A percentile compares a stretch with the other conserved stretches of the same genome.
Evolutionary conservation across 2,113 vertebrate genomes (phyloP).

Genomic region (Cettia cetti): DNA sequence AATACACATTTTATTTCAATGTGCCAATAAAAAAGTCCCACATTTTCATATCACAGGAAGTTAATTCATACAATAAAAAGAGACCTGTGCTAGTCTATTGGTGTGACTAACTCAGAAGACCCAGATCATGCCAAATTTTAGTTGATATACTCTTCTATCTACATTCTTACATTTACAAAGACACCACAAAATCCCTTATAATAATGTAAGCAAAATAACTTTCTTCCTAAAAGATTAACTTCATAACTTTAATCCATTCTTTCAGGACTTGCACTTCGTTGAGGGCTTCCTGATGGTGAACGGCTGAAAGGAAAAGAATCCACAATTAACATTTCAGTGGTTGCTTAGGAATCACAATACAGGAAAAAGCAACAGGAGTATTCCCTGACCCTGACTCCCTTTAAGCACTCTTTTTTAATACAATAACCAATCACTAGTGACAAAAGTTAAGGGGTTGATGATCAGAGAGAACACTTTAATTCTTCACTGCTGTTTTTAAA

Average conservation of each 20-base stretch:
- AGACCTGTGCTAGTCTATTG: conserved; percentile 77
- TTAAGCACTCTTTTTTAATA: neutral
- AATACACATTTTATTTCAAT: conserved; percentile 82
- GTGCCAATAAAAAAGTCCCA: conserved; percentile 81
- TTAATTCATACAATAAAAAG: conserved; percentile 78
- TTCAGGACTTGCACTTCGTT: conserved; percentile 82
- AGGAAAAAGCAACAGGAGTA: neutral
- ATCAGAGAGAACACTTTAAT: neutral
- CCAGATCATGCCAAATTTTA: conserved; percentile 74
- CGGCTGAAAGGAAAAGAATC: conserved; percentile 74
- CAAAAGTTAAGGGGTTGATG: neutral
- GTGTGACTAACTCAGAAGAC: conserved; percentile 72
- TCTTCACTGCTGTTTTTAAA: neutral
- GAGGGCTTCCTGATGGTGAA: conserved; percentile 82
- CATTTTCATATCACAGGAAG: conserved; percentile 75
- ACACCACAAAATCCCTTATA: conserved; percentile 81
- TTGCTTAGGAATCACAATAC: neutral
- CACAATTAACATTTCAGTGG: neutral
- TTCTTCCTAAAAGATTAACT: conserved; percentile 75
- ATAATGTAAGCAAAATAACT: conserved; percentile 84
- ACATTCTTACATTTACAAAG: conserved; percentile 74
- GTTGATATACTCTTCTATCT: conserved; percentile 73
- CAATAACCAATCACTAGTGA: neutral
- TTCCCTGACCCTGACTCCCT: neutral
- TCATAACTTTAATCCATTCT: conserved; percentile 79